Evolutionary conservation across 1,140 invertebrate genomes (phyloP).

Genomic region (Prorops nasuta): DNA sequence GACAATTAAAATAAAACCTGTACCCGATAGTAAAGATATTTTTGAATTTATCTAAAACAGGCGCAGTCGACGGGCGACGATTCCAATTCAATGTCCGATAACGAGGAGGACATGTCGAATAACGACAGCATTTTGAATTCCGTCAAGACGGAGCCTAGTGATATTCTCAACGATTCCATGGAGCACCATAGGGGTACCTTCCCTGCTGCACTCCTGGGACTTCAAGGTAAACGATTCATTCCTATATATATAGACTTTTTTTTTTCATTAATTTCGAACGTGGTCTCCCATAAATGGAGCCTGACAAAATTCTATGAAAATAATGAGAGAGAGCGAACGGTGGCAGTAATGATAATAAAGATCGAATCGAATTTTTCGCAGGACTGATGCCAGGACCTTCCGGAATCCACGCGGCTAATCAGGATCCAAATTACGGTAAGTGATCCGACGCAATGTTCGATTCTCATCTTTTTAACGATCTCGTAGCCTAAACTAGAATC

Average conservation of each 20-base stretch:
- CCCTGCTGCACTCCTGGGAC: constrained; percentile 68
- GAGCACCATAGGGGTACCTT: constrained; percentile 59
- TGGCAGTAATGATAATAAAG: background rate
- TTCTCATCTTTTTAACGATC: constrained; percentile 36
- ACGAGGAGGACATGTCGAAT: constrained; percentile 65
- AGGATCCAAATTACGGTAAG: constrained; percentile 80
- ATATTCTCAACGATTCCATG: constrained; percentile 51
- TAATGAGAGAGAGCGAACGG: no score
- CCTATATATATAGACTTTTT: background rate
- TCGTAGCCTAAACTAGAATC: constrained; percentile 51
- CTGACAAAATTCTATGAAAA: no score
- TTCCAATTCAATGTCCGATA: constrained; percentile 64
- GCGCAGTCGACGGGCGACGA: constrained; percentile 78
- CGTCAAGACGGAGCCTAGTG: constrained; percentile 64
- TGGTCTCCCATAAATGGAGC: no score
- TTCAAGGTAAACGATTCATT: constrained; percentile 61
- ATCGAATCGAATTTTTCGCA: constrained; percentile 26
- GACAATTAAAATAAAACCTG: no score
- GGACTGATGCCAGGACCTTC: constrained; percentile 80
- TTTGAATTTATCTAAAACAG: constrained; percentile 39
- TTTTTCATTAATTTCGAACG: no score
- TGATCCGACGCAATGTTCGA: constrained; percentile 34
- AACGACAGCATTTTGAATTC: constrained; percentile 65
- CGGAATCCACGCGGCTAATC: constrained; percentile 68
- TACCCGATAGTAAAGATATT: no score